Evolutionary conservation across 2,888 invertebrate genomes (phyloP), one percentile per base, ranked within the genome.

Genomic region (Hyalella azteca): DNA sequence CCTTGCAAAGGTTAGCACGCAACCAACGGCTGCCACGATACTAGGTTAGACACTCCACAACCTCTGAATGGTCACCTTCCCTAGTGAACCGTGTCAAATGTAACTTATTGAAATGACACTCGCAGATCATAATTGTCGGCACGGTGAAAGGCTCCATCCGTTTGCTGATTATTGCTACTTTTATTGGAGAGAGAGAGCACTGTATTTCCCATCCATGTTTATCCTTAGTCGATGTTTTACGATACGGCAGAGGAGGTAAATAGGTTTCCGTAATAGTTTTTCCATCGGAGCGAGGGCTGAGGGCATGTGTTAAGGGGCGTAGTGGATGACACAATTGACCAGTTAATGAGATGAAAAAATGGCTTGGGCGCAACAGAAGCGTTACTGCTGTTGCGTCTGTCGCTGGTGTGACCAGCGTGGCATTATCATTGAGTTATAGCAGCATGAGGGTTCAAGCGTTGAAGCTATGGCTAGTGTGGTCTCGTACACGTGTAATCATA

Each of bases 21-120:
- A 60, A 78, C 81, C 82, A 81, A 82, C 77, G 78, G 78, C 26
- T 77, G 54, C 73, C 50, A 26, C 36, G 73, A 79, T 77, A 79
- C 66, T 77, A 73, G 59, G 73, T 78, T 75, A 54, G 60, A 79
- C 78, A 81, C 82, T 73, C 76, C 54, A 79, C 80, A 77, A 79
- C 82, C 80, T 41, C 77, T 77, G 79, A 82, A 82, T 78, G 81
- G 79, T 78, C 80, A 66, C 80, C 79, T 81, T 79, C 66, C 73
- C 80, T 77, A 82, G 79, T 82, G 79, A 79, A 78, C 78, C 77
- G 78, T 82, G 82, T 82, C 82, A 82, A 82, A 82, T 81, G 77
- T 78, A 82, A 82, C 78, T 81, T 82, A 82, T 79, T 79, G 66
- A 78, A 81, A 81, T 45, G 11, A 75, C 48, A n/a, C 32, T 59